phyloP scores from a whole-genome alignment of 23 tunicate genomes.

The Halocynthia roretzi region DNA sequence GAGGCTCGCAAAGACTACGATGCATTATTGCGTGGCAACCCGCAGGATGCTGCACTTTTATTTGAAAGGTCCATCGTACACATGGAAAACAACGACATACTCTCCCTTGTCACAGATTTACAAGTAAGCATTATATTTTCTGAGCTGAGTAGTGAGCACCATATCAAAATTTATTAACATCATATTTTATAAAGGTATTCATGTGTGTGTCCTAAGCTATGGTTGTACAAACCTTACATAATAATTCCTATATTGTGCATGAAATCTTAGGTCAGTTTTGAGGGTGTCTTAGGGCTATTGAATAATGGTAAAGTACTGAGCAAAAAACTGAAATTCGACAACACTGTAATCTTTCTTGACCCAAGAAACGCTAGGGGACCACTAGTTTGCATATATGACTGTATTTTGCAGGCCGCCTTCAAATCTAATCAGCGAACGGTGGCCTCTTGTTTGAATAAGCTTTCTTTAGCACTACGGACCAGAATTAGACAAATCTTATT shows the following conservation, averaged over 20 bases:
- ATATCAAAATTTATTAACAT: no score
- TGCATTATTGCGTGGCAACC: slow-evolving; percentile 41
- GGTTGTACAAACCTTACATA: no score
- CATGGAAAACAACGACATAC: slow-evolving; percentile 57
- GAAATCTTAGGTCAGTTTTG: no score
- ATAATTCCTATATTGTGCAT: no score
- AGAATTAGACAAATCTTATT: slow-evolving; percentile 54
- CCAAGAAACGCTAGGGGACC: no score
- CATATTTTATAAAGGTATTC: no score
- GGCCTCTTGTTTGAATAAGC: slow-evolving; percentile 35
- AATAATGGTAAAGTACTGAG: no score
- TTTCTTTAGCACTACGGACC: slow-evolving; percentile 54
- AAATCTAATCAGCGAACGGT: slow-evolving; percentile 42
- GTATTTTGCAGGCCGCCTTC: slow-evolving; percentile 44
- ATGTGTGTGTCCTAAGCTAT: no score
- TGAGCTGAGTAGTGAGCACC: no score
- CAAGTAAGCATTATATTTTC: slow-evolving; percentile 14
- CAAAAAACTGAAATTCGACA: no score
- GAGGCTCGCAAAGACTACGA: slow-evolving; percentile 76
- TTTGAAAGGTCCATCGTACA: slow-evolving; percentile 66
- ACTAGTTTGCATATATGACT: background rate
- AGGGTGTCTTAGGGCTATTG: no score
- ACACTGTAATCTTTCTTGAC: no score
- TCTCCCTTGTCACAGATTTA: slow-evolving; percentile 40
- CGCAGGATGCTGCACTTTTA: slow-evolving; percentile 48